Base-by-base conservation (phyloP, 1,140 invertebrate species). In the Lepidurus apus region DNA sequence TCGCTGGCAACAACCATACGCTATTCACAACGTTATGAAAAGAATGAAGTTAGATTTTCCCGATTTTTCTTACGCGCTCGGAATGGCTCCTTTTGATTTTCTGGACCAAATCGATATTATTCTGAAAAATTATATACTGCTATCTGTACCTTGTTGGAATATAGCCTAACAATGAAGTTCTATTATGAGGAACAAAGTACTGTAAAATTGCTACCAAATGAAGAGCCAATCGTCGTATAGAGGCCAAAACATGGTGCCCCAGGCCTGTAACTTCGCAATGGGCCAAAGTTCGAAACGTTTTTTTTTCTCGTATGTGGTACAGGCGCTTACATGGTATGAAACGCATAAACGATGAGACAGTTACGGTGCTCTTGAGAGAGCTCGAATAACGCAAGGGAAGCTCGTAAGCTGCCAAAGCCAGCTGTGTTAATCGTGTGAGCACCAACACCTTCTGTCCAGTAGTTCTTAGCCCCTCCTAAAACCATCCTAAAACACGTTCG, bases 401-500 rank as follows among this genome's bases (percentile, higher is more conserved):
- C 53, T 65, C 21, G 53, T 65, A 65, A 65, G 17, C 21, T 65
- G 53, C 53, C 53, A 65, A 65, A 65, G 53, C 53, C 53, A 65
- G 53, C 53, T 65, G 53, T 65, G 53, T 65, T 65, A 65, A 65
- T 65, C 53, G 21, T 21, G 17, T 65, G 21, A 65, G 53, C 53
- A 65, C 53, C 53, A 13, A 65, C 53, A 65, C 53, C 53, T 65
- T 65, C 53, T 65, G 53, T 65, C 53, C 53, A 65, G 17, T 65
- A n/a, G 17, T 34, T 34, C 34, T 34, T 34, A 34, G 34, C 34
- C 34, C 34, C 34, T 34, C 34, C 2, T 3, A 0, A 3, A 0
- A 3, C 34, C 34, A 34, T 34, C 4, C 34, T 34, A 34, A 34
- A 34, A 4, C 34, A 3, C 34, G 34, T 34, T 34, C 34, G 34